Base-by-base conservation (phyloP, 2,888 invertebrate species). In the Alloplasta piceator region DNA sequence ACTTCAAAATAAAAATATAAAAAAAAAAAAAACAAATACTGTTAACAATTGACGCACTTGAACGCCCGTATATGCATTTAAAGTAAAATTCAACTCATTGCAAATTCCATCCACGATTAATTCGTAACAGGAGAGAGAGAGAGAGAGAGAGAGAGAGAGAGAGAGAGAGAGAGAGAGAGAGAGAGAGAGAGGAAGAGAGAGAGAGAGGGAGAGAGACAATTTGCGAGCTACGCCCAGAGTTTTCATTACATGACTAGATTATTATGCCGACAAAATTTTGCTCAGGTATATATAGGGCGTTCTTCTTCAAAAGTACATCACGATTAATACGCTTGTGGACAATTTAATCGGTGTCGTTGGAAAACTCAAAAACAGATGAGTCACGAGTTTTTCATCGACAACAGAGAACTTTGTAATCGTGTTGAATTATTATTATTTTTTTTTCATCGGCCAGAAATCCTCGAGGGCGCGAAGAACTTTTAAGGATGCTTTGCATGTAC, bases 191-290 rank as follows among this genome's bases (percentile, higher is more conserved):
- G 26, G 3, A 3, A 26, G 26, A 26, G 26, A 26, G 26, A 26
- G 26, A 67, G 43, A 63, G 56, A 66, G 75, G 48, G 66, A 61
- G 72, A 72, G 60, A 16, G 26, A 61, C 61, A 52, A 46, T 58
- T 52, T 43, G 77, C 78, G 82, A 84, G 84, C 84, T 80, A 83
- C 82, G 26, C 82, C 70, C 72, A 83, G 80, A 60, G n/a, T 48
- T 85, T 84, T 82, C 78, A 74, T 85, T 84, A 82, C 87, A 77
- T 79, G 88, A 88, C 88, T 88, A 88, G 88, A 88, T 87, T 79
- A 78, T 85, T 84, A 83, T 87, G 84, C 83, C 85, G 87, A 84
- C 85, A 84, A 82, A 82, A 83, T 26, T 26, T 1, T 26, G 26
- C 26, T 3, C 26, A 26, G 26, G 26, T 26, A 26, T 26, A 26